These are phyloP conservation scores for Tetramorium alpestre DNA, from an alignment of 1,140 invertebrate species.

Conservation along the genomic window DNA sequence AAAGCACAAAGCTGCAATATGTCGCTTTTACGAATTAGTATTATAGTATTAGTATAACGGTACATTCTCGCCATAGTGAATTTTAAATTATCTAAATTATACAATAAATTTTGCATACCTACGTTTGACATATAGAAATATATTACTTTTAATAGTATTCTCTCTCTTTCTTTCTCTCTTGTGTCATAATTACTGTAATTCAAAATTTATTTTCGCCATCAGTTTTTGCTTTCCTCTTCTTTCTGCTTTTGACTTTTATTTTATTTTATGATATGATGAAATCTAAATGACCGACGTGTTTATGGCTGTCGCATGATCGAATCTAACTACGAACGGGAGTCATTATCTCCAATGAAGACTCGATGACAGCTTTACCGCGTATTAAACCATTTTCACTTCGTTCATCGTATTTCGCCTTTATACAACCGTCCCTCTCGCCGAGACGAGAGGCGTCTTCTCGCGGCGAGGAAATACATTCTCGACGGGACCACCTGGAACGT, in stretches of 20 bases:
- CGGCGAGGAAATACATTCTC: conserved; percentile 36
- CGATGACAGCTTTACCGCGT: conserved; percentile 76
- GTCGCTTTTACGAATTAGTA: not conserved
- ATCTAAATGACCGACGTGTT: not conserved
- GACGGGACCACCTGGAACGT: conserved; percentile 72
- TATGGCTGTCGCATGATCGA: not conserved
- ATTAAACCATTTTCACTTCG: conserved; percentile 79
- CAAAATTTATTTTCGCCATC: not conserved
- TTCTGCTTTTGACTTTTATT: not conserved
- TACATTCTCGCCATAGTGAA: not conserved
- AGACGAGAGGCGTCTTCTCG: conserved; percentile 6
- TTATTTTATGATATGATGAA: not conserved
- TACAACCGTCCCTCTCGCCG: conserved; percentile 11
- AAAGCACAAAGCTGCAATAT: conserved; percentile 4
- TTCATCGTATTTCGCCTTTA: conserved; percentile 42
- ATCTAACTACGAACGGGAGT: not conserved
- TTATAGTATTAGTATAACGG: not conserved
- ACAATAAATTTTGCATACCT: not conserved
- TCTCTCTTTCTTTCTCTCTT: not conserved
- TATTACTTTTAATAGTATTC: not conserved
- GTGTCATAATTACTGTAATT: not conserved
- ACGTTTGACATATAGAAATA: not conserved
- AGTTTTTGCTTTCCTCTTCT: not conserved
- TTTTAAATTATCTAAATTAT: not conserved
- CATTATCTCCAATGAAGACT: conserved; percentile 35